Base-by-base conservation (phyloP, 2,113 vertebrate genomes). In the Mohoua ochrocephala region DNA sequence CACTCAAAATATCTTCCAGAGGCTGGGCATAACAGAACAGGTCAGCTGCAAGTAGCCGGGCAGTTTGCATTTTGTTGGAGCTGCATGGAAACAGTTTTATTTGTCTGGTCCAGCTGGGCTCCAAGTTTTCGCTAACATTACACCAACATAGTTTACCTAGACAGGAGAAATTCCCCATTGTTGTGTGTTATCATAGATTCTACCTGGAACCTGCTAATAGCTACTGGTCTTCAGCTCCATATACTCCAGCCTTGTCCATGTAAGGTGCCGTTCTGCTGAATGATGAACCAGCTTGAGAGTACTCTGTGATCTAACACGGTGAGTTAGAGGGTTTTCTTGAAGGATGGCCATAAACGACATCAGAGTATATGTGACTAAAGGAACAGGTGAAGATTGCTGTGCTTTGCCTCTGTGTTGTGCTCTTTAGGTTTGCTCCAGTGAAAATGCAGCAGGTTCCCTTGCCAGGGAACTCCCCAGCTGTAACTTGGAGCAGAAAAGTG, bases 311-410 rank as follows among this genome's bases (percentile, higher is more conserved):
- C 27, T 28, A 21, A 18, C 15, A 65, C 5, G 28, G 9, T 47
- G 56, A 64, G 13, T 50, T 23, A 47, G 27, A 85, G 47, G 23
- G n/a, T 71, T 85, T 78, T 93, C 41, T 69, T 44, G 24, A 49
- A 73, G 68, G 76, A 73, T 26, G 45, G 27, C 35, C 63, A 23
- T 68, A 52, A 93, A 52, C 21, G 50, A 22, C 3, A 2, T 59
- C 47, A 84, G 47, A 83, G 27, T 31, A 19, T 35, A 37, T 4
- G 3, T 75, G 53, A 64, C 49, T 52, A 49, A 87, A 79, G 12
- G 33, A 60, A 41, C 0, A 0, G 10, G 14, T 50, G 47, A 45
- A 28, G 22, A 17, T 20, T 35, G 26, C 33, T 45, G 30, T 59
- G 23, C 59, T 77, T 83, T 6, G 3, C 31, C 19, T 75, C n/a